Evolutionary conservation across 2,113 vertebrate species (phyloP).

Genomic region (cattle (Bos taurus)): ARS-UCD2.0 NC_037340.1:49507001-49507500

Average conservation of each 20-base stretch:
- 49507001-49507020: not conserved
- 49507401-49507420: not conserved
- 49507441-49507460: not conserved
- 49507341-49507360: not conserved
- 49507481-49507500: not conserved
- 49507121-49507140: not conserved
- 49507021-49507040: not conserved
- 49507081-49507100: not conserved
- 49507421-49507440: not conserved
- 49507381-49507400: not conserved
- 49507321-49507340: not conserved
- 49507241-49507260: not conserved
- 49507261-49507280: not conserved
- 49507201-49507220: not conserved
- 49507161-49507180: not conserved
- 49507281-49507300: not conserved
- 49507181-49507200: not conserved
- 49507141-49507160: not conserved
- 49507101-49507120: not conserved
- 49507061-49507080: not conserved
- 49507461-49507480: not conserved
- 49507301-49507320: not conserved
- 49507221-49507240: not conserved
- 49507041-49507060: not conserved
- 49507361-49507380: not conserved